Evolutionary conservation across 2,888 invertebrate species (phyloP).

Genomic region (Pimpla rufipes): DNA sequence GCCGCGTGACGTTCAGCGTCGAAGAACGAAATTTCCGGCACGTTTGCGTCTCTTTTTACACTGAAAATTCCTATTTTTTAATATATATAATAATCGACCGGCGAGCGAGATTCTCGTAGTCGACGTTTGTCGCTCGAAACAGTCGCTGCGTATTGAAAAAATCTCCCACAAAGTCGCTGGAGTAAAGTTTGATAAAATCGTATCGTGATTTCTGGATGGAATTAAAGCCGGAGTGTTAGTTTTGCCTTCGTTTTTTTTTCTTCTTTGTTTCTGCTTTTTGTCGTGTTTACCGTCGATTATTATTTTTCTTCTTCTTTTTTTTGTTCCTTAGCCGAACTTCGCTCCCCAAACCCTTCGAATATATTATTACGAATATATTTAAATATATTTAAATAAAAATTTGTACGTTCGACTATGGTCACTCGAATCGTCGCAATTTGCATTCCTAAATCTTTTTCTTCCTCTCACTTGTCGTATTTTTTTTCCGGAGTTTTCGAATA

Average conservation of each 20-base stretch:
- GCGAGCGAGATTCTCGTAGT: conserved; percentile 1
- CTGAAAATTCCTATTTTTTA: conserved; percentile 16
- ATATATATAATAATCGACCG: conserved; percentile 19
- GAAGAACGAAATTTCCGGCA: conserved; percentile 27
- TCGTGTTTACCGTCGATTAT: conserved; percentile 9
- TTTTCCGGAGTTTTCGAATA: conserved; percentile 62
- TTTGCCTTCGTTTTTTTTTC: conserved; percentile 25
- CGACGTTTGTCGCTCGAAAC: conserved; percentile 17
- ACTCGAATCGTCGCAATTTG: conserved; percentile 23
- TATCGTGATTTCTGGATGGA: conserved; percentile 65
- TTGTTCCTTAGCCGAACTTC: conserved; percentile 21
- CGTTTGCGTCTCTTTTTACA: not conserved
- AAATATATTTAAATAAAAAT: conserved; percentile 59
- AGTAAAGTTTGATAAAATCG: conserved; percentile 56
- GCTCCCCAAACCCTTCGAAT: conserved; percentile 49
- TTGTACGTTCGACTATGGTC: conserved; percentile 64
- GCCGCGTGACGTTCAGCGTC: not conserved
- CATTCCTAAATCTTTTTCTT: not conserved
- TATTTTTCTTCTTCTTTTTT: not conserved
- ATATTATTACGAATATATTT: conserved; percentile 29
- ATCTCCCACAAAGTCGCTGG: conserved; percentile 33
- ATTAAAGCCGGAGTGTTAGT: conserved; percentile 60
- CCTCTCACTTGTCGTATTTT: conserved; percentile 40
- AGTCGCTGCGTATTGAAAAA: conserved; percentile 34
- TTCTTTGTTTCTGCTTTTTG: not conserved